Evolutionary conservation across 2,797 vertebrate genomes (phyloP).

Genomic region (Anas georgica): DNA sequence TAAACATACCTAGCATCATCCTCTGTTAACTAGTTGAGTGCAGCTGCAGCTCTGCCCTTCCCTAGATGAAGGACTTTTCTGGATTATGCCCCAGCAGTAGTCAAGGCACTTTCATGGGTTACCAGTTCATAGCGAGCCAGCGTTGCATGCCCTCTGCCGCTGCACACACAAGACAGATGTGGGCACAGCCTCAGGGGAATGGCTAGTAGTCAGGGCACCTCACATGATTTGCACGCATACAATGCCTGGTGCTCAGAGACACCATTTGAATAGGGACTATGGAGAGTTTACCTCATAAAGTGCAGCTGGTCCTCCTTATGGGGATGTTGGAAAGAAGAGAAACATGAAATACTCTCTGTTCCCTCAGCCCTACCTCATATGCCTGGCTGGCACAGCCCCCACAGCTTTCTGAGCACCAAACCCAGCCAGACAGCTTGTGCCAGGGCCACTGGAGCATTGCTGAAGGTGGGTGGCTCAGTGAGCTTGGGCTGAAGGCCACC

Average conservation of each 20-base stretch:
- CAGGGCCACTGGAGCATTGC: neutral
- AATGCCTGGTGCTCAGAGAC: neutral
- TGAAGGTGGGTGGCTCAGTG: neutral
- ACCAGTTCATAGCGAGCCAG: neutral
- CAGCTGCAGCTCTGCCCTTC: neutral
- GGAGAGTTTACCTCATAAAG: neutral
- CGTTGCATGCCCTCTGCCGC: neutral
- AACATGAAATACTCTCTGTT: neutral
- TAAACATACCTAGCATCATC: neutral
- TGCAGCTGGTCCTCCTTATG: neutral
- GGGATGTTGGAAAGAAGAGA: neutral
- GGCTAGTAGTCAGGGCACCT: neutral
- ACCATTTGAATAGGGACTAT: fast-evolving
- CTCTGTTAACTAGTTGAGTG: neutral
- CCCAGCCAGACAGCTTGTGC: neutral
- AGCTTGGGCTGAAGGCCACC: neutral
- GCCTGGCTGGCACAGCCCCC: neutral
- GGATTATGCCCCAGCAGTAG: neutral
- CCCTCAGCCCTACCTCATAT: neutral
- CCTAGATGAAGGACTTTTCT: neutral
- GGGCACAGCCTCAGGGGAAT: neutral
- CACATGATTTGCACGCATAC: fast-evolving
- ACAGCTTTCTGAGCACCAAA: neutral
- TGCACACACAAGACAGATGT: neutral
- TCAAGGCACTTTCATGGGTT: neutral